Conservation (phyloP, 1,140 invertebrate genomes). For the Scaptomyza pallida region DNA sequence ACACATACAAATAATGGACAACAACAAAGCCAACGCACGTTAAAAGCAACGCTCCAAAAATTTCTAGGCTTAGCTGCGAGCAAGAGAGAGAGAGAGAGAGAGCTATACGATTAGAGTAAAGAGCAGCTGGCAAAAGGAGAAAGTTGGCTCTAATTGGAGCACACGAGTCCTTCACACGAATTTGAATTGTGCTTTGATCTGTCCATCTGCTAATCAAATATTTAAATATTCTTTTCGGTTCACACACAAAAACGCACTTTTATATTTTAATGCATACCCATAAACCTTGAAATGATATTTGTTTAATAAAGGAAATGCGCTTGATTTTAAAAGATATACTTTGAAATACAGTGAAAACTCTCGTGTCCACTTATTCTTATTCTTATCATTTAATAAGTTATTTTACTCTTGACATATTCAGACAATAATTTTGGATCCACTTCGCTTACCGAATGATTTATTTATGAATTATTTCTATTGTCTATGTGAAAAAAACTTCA, state of each 20-base stretch:
- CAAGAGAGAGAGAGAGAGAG: background rate
- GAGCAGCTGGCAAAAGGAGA: background rate
- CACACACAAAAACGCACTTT: too few species aligned
- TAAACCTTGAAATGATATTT: background rate
- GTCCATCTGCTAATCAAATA: background rate
- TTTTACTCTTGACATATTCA: too few species aligned
- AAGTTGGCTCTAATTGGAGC: conserved; percentile 23
- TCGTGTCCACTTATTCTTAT: too few species aligned
- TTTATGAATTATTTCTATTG: background rate
- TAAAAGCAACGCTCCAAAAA: conserved; percentile 19
- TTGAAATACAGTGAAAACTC: too few species aligned
- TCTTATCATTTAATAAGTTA: too few species aligned
- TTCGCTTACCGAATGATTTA: too few species aligned
- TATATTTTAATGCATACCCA: too few species aligned
- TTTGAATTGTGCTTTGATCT: conserved; percentile 13
- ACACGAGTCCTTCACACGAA: background rate
- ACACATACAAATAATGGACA: background rate
- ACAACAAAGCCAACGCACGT: conserved; percentile 29
- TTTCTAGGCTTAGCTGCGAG: conserved; percentile 5
- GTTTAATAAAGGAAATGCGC: too few species aligned
- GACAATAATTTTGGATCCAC: too few species aligned
- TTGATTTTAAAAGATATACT: too few species aligned
- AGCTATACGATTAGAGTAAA: background rate
- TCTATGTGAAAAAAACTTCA: background rate
- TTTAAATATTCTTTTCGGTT: background rate